Base-by-base conservation (phyloP, 2,888 invertebrate species). In the Cerceris rybyensis region DNA sequence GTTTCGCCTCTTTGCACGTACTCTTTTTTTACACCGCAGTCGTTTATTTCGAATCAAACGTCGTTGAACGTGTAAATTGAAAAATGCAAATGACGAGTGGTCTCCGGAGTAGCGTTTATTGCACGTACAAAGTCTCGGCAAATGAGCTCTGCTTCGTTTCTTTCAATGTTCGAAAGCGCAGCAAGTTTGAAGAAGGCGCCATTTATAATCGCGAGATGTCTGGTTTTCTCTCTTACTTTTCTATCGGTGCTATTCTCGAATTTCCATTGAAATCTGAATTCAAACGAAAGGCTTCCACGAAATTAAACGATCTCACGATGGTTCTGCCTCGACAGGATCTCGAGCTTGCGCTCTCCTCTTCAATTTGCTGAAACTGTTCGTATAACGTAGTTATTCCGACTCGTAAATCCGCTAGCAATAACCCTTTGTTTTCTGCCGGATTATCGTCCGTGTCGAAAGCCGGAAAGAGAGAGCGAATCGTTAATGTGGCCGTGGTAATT, bases 361-460 rank as follows among this genome's bases (percentile, higher is more conserved):
- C 72, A n/a, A 70, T 69, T 72, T 67, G 65, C 57, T 61, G 66
- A 52, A 49, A 63, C 52, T 43, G 58, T 28, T 57, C 63, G 49
- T 52, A 11, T 55, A 42, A 28, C 50, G 55, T 39, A 61, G 59
- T 64, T 70, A 61, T 67, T 49, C 42, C 58, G 54, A 55, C 52
- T 59, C 67, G 70, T 66, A 70, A 78, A 78, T 73, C 69, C 64
- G 16, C 8, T 16, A 28, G 55, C 68, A 71, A 75, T 71, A 70
- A 75, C 67, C 70, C 67, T 68, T 64, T 41, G 54, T 58, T 69
- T 55, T 17, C 46, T 17, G 8, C 16, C n/a, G n/a, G 72, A 73
- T 77, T 42, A 66, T 65, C 55, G 52, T 69, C 60, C 52, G 28
- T 13, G 46, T 43, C 17, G 65, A 46, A 28, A 39, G 14, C 39